Conservation (phyloP, 2,797 vertebrate species). For the Enteromius paludinosus region DNA sequence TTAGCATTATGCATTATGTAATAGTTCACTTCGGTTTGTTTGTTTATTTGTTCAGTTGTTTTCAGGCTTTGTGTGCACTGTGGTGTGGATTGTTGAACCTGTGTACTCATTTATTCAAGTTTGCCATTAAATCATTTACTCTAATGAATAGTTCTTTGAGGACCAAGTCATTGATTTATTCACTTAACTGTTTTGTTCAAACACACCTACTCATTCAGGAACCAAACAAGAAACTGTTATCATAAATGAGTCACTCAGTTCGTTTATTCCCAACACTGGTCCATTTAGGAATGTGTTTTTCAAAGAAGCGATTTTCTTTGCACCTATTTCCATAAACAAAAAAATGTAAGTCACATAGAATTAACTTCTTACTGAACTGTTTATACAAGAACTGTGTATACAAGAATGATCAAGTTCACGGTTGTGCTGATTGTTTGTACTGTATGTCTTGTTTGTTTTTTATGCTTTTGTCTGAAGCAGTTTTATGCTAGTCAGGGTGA, state of each 20-base stretch:
- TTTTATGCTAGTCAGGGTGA: not conserved
- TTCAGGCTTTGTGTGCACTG: not conserved
- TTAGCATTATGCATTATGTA: not conserved
- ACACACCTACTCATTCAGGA: not conserved
- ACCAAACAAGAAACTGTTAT: not conserved
- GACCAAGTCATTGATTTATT: not conserved
- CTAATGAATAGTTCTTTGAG: not conserved
- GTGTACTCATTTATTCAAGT: not conserved
- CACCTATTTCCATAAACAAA: not conserved
- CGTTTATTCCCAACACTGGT: not conserved
- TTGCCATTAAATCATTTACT: not conserved
- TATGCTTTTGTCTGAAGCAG: not conserved
- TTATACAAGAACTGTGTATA: not conserved
- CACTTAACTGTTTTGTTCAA: not conserved
- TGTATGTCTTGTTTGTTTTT: too few species aligned
- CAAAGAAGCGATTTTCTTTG: not conserved
- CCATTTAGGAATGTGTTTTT: not conserved
- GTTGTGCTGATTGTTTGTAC: too few species aligned
- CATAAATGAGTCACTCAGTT: not conserved
- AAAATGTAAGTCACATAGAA: not conserved
- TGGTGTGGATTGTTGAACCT: not conserved
- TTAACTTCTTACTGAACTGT: not conserved
- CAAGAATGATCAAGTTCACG: not conserved
- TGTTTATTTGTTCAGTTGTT: not conserved
- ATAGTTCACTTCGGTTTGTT: not conserved